Percentiles rank a stretch among this genome's conserved stretches.
phyloP scores from a whole-genome alignment of 2,888 invertebrate genomes.

The Catocala nupta region DNA sequence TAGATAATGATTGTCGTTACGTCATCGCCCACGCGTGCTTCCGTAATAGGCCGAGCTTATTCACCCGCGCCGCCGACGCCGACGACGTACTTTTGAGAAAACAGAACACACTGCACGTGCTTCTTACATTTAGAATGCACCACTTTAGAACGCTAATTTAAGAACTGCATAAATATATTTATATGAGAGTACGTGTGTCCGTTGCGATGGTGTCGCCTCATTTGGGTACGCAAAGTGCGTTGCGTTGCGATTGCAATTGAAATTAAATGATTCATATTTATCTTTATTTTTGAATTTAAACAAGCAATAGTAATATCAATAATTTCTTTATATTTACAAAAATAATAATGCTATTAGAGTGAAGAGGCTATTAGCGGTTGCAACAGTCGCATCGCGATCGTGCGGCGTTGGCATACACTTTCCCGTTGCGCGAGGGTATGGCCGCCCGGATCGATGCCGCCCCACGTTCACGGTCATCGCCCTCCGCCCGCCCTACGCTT shows the following conservation, averaged over 20 bases:
- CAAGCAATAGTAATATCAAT: too few relatives aligned
- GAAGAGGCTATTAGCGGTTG: slow-evolving; percentile 5
- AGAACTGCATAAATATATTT: slow-evolving; percentile 16
- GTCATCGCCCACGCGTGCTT: slow-evolving; percentile 11
- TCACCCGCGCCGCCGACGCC: slow-evolving; percentile 1
- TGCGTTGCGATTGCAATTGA: too few relatives aligned
- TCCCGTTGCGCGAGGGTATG: slow-evolving; percentile 87
- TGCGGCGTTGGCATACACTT: slow-evolving; percentile 64
- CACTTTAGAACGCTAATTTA: slow-evolving; percentile 20
- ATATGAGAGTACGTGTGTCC: neutral
- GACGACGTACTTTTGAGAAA: slow-evolving; percentile 13
- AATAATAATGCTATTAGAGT: neutral
- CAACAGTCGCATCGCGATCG: slow-evolving; percentile 23
- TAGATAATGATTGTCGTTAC: slow-evolving; percentile 6
- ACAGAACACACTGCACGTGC: slow-evolving; percentile 17
- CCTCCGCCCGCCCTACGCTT: slow-evolving; percentile 87
- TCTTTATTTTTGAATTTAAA: too few relatives aligned
- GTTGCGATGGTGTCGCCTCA: neutral
- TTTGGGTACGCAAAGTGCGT: neutral
- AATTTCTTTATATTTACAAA: too few relatives aligned
- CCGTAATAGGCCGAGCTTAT: slow-evolving; percentile 11
- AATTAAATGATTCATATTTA: too few relatives aligned
- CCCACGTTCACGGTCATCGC: slow-evolving; percentile 87
- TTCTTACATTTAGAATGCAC: slow-evolving; percentile 18
- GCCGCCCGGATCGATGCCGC: slow-evolving; percentile 82